Base-by-base conservation (phyloP, 2,888 invertebrate species). In the Phragmatobia fuliginosa region DNA sequence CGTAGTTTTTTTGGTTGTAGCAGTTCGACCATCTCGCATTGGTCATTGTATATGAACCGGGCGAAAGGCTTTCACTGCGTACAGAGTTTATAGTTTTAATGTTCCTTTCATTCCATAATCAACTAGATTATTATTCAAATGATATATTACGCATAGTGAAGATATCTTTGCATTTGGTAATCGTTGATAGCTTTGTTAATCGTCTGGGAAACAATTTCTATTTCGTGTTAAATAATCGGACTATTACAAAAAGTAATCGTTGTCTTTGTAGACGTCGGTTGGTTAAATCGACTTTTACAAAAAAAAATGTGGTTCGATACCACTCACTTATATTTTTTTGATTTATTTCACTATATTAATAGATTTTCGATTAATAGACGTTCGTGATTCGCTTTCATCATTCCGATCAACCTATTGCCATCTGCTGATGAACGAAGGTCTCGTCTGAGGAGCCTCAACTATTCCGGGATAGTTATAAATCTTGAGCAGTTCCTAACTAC, bases 1-100 rank as follows among this genome's bases (percentile, higher is more conserved):
- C 14, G 56, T 56, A 25, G 16, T 56, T 56, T 56, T 56, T 56
- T 25, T 25, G 31, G 14, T 36, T 10, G 52, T 36, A 61, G 60
- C 25, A 11, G 45, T 21, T 32, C 14, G 33, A 56, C 64, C 25
- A 38, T 49, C 36, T 52, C 38, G 62, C 61, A 52, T 65, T 56
- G 25, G 28, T 56, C 28, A 56, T 38, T 66, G 32, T 62, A 64
- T 65, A 33, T 59, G 14, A n/a, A 52, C 41, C 16, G 21, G 18
- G 67, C 38, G 61, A 65, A 61, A 65, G 65, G 62, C 38, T 68
- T 58, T 56, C 56, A 62, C 66, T 45, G 65, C 16, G 61, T 41
- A 45, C 32, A 16, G 45, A 28, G 52, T 70, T 65, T 14, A 32
- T 70, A 66, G 62, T 62, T 62, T 66, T 66, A 62, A 58, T 28